Conservation (phyloP, 2,797 vertebrate species). For the Sebastiscus tertius region DNA sequence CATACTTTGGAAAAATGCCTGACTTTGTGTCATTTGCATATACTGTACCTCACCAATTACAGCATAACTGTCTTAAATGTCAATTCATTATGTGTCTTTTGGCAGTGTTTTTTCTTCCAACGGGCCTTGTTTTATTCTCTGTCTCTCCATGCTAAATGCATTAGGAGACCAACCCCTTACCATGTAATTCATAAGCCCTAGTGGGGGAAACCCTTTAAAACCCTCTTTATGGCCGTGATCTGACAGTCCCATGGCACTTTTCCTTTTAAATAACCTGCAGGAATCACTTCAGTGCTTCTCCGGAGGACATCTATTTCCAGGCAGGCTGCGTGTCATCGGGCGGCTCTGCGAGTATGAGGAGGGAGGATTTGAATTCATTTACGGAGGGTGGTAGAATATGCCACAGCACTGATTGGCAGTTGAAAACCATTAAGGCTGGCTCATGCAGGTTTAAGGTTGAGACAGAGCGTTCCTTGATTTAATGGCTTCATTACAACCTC, state of each 20-base stretch:
- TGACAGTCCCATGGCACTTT: conserved; percentile 56
- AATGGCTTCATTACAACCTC: conserved; percentile 66
- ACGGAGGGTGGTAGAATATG: conserved; percentile 46
- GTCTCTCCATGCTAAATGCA: conserved; percentile 60
- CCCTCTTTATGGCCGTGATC: conserved; percentile 64
- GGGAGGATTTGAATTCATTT: conserved; percentile 77
- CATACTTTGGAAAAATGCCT: conserved; percentile 47
- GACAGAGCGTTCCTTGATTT: conserved; percentile 61
- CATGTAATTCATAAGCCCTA: conserved; percentile 62
- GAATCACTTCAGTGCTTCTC: conserved; percentile 60
- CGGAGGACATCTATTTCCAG: conserved; percentile 70
- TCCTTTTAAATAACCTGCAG: conserved; percentile 73
- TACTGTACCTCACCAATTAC: conserved; percentile 57
- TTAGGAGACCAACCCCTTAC: conserved; percentile 50
- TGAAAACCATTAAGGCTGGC: conserved; percentile 69
- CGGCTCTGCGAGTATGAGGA: conserved; percentile 43
- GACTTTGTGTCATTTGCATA: conserved; percentile 59
- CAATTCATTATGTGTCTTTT: conserved; percentile 62
- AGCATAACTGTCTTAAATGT: conserved; percentile 66
- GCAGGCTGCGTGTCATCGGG: conserved; percentile 52
- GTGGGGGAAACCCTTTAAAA: conserved; percentile 68
- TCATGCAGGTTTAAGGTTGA: conserved; percentile 72
- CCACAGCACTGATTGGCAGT: conserved; percentile 72
- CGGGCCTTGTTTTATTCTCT: conserved; percentile 56
- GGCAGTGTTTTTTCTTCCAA: conserved; percentile 35